A percentile compares a stretch with the other conserved stretches of the same genome.
Evolutionary conservation across 2,113 vertebrate species (phyloP).

Genomic region (Microcebus murinus): DNA sequence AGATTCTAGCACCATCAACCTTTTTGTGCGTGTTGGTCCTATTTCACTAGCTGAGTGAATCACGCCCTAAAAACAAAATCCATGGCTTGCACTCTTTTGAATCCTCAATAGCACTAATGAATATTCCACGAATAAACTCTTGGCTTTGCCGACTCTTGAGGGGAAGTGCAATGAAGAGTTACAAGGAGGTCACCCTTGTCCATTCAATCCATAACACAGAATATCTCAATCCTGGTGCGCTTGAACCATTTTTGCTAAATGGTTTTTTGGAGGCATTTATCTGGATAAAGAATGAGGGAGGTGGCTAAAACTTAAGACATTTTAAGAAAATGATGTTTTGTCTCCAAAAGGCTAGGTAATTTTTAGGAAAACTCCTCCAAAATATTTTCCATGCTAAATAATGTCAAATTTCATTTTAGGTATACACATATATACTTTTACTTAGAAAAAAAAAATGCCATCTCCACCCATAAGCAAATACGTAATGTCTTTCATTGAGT

Average conservation of each 20-base stretch:
- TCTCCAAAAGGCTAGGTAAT: background rate
- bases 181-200: background rate
- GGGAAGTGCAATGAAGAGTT: background rate
- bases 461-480: background rate
- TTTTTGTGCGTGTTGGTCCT: background rate
- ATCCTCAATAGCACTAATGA: background rate
- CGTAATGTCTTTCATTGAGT: background rate
- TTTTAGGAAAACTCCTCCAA: background rate
- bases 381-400: slow-evolving; percentile 39
- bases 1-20: background rate
- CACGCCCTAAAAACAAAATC: background rate
- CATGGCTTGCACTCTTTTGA: background rate
- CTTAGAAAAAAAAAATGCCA: background rate
- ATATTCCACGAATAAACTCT: background rate
- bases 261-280: background rate
- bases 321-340: background rate
- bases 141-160: background rate
- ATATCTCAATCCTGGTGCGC: background rate
- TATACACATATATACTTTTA: background rate
- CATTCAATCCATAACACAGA: background rate
- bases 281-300: background rate
- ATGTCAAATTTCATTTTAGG: background rate
- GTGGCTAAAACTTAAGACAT: background rate
- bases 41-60: background rate
- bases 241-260: background rate